Evolutionary conservation across 2,888 invertebrate genomes (phyloP).

Genomic region (Adela reaumurella): DNA sequence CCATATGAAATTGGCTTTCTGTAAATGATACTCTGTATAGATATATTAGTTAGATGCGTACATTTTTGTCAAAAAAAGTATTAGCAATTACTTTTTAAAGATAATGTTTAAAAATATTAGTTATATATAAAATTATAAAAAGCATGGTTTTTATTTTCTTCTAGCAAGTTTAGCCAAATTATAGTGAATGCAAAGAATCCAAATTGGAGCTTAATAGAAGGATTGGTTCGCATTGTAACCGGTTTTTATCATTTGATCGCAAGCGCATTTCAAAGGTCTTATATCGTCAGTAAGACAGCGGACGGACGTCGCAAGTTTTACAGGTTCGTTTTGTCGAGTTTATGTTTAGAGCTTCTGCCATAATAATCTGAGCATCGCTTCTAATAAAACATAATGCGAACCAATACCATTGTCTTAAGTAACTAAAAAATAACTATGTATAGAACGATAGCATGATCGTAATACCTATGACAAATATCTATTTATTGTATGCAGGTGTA

Average conservation of each 20-base stretch:
- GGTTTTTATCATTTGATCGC: slow-evolving; percentile 25
- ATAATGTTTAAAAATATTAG: no score
- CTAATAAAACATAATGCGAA: neutral
- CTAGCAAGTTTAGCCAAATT: slow-evolving; percentile 35
- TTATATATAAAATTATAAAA: no score
- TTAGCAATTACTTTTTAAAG: no score
- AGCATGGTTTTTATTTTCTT: neutral
- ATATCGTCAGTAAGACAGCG: slow-evolving; percentile 18
- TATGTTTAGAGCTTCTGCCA: no score
- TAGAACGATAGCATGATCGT: no score
- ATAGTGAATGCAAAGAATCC: slow-evolving; percentile 22
- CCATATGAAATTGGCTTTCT: no score
- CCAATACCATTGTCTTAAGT: neutral
- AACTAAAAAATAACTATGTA: no score
- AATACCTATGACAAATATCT: no score
- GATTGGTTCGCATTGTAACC: slow-evolving; percentile 39
- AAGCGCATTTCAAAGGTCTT: slow-evolving; percentile 21
- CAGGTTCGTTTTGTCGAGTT: slow-evolving; percentile 22
- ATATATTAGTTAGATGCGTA: neutral
- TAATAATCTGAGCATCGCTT: no score
- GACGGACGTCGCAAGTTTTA: slow-evolving; percentile 24
- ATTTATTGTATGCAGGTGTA: no score
- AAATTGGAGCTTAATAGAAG: slow-evolving; percentile 20
- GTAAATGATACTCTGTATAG: no score
- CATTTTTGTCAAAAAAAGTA: neutral